phyloP scores from a whole-genome alignment of 1,140 invertebrate genomes.

The Drosophila kurseongensis region DNA sequence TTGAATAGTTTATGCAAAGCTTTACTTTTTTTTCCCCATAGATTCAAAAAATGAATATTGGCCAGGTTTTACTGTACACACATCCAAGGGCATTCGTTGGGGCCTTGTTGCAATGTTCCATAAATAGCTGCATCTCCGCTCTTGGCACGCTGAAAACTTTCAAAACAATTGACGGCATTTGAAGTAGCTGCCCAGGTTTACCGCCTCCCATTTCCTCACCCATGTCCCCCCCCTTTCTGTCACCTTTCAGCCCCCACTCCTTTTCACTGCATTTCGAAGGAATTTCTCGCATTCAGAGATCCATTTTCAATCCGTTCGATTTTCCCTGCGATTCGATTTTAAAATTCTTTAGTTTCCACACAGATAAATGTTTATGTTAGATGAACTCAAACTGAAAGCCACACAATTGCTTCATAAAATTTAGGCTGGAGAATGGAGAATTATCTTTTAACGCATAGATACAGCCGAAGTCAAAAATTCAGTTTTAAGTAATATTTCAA shows the following conservation, averaged over 20 bases:
- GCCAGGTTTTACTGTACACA: slow-evolving; percentile 14
- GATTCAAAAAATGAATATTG: neutral
- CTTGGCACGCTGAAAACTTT: slow-evolving; percentile 34
- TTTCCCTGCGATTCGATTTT: slow-evolving; percentile 12
- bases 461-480: too few relatives aligned
- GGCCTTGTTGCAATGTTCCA: slow-evolving; percentile 52
- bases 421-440: neutral
- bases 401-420: slow-evolving; percentile 9
- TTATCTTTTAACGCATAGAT: neutral
- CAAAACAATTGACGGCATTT: slow-evolving; percentile 76
- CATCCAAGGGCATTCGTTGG: slow-evolving; percentile 33
- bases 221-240: neutral
- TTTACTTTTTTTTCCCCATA: too few relatives aligned
- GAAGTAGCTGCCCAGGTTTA: slow-evolving; percentile 55
- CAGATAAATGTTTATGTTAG: slow-evolving; percentile 17
- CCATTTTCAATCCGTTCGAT: slow-evolving; percentile 19
- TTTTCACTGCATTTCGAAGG: slow-evolving; percentile 12
- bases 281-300: slow-evolving; percentile 21
- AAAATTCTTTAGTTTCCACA: slow-evolving; percentile 26
- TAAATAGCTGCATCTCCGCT: slow-evolving; percentile 59
- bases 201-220: slow-evolving; percentile 1
- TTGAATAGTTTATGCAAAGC: too few relatives aligned
- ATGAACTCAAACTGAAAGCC: slow-evolving; percentile 6
- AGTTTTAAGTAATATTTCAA: too few relatives aligned
- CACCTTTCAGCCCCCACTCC: neutral